These are phyloP conservation scores for Drosophila fulvimacula DNA, from an alignment of 2,888 invertebrate genomes.

Conservation along the genomic window DNA sequence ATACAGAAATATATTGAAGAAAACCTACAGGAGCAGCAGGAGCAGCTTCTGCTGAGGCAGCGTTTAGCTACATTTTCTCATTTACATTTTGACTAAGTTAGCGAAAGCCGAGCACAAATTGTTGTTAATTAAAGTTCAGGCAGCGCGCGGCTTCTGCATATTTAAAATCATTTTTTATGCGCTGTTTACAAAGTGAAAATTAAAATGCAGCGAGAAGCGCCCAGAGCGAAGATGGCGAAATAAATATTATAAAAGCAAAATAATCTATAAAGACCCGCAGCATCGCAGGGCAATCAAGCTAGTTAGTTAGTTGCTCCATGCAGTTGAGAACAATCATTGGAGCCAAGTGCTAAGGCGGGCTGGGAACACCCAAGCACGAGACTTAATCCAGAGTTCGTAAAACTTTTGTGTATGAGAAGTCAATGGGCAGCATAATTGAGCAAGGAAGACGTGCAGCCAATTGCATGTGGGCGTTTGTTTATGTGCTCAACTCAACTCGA, in stretches of 20 bases:
- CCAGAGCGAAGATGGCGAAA: not conserved
- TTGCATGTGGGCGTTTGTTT: conserved; percentile 74
- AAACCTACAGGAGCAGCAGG: not conserved
- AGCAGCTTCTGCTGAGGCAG: not conserved
- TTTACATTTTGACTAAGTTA: conserved; percentile 5
- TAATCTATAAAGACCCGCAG: not conserved
- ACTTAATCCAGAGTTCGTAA: conserved; percentile 30
- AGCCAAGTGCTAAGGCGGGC: not conserved
- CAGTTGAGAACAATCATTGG: not conserved
- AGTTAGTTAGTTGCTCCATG: not conserved
- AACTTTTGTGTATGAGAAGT: conserved; percentile 54
- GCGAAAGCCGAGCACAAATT: not conserved
- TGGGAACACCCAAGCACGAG: not conserved
- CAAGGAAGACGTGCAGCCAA: conserved; percentile 20
- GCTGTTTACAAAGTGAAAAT: not conserved
- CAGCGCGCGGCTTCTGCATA: not conserved
- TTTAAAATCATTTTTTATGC: not conserved
- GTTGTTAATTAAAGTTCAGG: conserved; percentile 2
- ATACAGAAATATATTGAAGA: not conserved
- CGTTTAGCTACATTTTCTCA: not conserved
- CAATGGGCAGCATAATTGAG: conserved; percentile 34
- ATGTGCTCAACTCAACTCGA: conserved; percentile 42
- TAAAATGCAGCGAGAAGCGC: not conserved
- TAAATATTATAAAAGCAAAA: not conserved
- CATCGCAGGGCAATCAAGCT: not conserved